Conservation (phyloP, 2,888 invertebrate species). For the Drepana falcataria region DNA sequence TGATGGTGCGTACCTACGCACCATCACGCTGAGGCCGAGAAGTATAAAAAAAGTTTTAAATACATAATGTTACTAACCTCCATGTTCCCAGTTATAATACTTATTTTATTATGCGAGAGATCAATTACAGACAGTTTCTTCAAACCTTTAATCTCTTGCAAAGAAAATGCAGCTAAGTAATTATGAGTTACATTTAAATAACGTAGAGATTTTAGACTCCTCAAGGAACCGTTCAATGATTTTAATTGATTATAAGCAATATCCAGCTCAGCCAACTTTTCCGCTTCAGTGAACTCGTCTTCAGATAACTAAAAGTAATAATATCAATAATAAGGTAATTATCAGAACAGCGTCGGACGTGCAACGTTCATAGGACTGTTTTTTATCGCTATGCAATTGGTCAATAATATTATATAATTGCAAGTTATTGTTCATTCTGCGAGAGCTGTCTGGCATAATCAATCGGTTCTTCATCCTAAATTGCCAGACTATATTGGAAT, state of each 20-base stretch:
- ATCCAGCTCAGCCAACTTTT: slow-evolving; percentile 83
- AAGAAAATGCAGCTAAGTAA: slow-evolving; percentile 85
- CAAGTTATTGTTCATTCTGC: too few species aligned
- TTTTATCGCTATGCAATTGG: too few species aligned
- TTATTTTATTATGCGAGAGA: slow-evolving; percentile 87
- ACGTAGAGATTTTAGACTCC: slow-evolving; percentile 82
- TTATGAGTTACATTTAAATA: slow-evolving; percentile 88
- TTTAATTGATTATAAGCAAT: slow-evolving; percentile 85
- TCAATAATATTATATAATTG: too few species aligned
- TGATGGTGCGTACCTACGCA: too few species aligned
- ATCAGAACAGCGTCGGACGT: too few species aligned
- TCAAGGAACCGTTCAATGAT: slow-evolving; percentile 84
- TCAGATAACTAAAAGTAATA: slow-evolving; percentile 77
- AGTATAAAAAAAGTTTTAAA: too few species aligned
- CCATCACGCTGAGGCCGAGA: too few species aligned
- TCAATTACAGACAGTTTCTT: slow-evolving; percentile 85
- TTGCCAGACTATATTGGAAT: too few species aligned
- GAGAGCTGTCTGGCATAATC: too few species aligned
- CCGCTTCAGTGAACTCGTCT: slow-evolving; percentile 87
- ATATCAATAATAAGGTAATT: slow-evolving; percentile 8
- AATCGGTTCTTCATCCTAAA: too few species aligned
- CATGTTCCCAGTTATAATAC: slow-evolving; percentile 81
- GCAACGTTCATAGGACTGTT: too few species aligned
- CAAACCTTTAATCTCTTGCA: slow-evolving; percentile 87
- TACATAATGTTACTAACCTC: slow-evolving; percentile 65